Conservation (phyloP, 2,888 invertebrate genomes). For the Rotaria macrura region DNA sequence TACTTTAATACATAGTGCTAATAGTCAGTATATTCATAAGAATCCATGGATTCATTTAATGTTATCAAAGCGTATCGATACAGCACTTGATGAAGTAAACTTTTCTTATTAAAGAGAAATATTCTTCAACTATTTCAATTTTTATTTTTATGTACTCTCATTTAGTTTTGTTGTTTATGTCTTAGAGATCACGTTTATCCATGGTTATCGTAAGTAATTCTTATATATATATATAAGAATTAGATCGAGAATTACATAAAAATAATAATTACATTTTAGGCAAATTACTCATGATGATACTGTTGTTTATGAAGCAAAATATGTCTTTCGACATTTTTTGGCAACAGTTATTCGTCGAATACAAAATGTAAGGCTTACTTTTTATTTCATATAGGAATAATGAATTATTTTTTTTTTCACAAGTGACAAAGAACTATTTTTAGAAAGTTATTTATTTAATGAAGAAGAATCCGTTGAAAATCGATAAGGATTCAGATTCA, state of each 20-base stretch:
- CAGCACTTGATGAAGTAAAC: neutral
- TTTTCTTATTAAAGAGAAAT: neutral
- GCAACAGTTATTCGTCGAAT: neutral
- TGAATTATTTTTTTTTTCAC: too few relatives aligned
- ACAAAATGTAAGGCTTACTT: neutral
- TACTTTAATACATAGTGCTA: neutral
- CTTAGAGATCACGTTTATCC: neutral
- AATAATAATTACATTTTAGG: neutral
- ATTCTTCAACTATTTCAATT: too few relatives aligned
- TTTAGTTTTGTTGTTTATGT: slow-evolving; percentile 11
- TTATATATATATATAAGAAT: neutral
- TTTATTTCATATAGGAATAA: too few relatives aligned
- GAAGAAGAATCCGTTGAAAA: too few relatives aligned
- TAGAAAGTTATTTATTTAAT: too few relatives aligned
- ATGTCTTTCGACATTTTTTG: neutral
- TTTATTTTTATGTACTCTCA: too few relatives aligned
- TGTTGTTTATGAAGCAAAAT: neutral
- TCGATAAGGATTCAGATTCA: too few relatives aligned
- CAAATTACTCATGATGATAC: neutral
- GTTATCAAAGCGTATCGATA: neutral
- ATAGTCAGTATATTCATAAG: neutral
- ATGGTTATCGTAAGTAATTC: neutral
- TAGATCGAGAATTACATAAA: neutral
- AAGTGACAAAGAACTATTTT: too few relatives aligned
- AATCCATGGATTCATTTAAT: slow-evolving; percentile 3